phyloP scores from a whole-genome alignment of 2,888 invertebrate genomes.

The Cataglyphis rosenhaueri region DNA sequence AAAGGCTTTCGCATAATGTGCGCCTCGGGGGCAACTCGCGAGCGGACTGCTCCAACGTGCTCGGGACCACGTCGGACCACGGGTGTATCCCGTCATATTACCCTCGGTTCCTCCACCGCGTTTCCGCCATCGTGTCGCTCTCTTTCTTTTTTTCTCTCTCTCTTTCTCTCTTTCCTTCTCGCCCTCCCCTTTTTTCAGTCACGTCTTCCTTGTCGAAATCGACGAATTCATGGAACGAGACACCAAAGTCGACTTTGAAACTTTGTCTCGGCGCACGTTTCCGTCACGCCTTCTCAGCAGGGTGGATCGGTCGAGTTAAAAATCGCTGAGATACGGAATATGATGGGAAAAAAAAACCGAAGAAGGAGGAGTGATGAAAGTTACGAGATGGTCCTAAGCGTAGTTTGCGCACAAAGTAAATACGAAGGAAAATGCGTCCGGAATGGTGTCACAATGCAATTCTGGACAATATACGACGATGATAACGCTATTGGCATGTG shows the following conservation, averaged over 20 bases:
- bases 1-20: slow-evolving; percentile 81
- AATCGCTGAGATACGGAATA: slow-evolving; percentile 26
- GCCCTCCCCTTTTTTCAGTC: not conserved
- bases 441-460: slow-evolving; percentile 6
- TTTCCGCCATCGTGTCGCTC: not conserved
- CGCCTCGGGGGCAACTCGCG: slow-evolving; percentile 75
- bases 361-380: slow-evolving; percentile 13
- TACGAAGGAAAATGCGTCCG: slow-evolving; percentile 23
- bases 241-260: slow-evolving; percentile 38
- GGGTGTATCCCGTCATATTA: slow-evolving; percentile 18
- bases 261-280: slow-evolving; percentile 51
- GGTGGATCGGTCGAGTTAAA: slow-evolving; percentile 29
- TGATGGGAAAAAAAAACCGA: not conserved
- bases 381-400: slow-evolving; percentile 23
- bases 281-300: slow-evolving; percentile 54
- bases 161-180: not conserved
- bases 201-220: slow-evolving; percentile 32
- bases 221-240: not conserved
- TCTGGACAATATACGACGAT: not conserved
- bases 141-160: not conserved
- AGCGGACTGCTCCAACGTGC: slow-evolving; percentile 72
- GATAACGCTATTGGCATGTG: not conserved
- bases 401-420: slow-evolving; percentile 26
- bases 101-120: not conserved
- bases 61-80: slow-evolving; percentile 58